Base-by-base conservation (phyloP, 1,140 invertebrate species). In the Lucilia cuprina region DNA sequence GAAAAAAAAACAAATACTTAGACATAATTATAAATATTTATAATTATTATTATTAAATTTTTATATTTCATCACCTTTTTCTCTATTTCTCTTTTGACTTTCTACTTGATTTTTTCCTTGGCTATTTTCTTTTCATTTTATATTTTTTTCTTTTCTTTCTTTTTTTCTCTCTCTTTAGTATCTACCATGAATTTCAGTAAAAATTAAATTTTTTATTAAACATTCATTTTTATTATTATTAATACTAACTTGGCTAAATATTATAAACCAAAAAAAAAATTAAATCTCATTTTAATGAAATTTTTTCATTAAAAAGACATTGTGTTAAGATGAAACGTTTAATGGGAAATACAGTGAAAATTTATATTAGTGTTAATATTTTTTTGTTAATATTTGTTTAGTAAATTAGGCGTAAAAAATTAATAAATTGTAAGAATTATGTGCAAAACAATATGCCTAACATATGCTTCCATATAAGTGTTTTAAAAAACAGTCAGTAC, bases 131-230 rank as follows among this genome's bases (percentile, higher is more conserved):
- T 78, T 47, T 41, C 0, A n/a, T 21, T 25, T 80, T 14, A 49
- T 25, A 50, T 82, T 60, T 82, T 34, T 82, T 7, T 60, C 19
- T 82, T 65, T 21, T 21, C 55, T 82, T 25, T 60, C 21, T 14
- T 25, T 60, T 34, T 70, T 25, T 82, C 17, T 60, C 75, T 75
- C 65, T 30, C 75, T 78, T 50, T 84, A 84, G 83, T 80, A 60
- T 70, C 83, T 60, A 84, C 83, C 83, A 84, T 75, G 75, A 84
- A 84, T 84, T 84, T 84, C 83, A 84, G 83, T 84, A 84, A 84
- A 84, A 84, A 84, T 84, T 84, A 80, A 84, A 84, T 80, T 84
- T 84, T 84, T 80, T 30, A 65, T 70, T 70, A 70, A 19, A 70
- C 8, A 70, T 70, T 70, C 19, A 17, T 70, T 70, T 70, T 70